Conservation (phyloP, 2,113 vertebrate genomes). For the Peromyscus leucopus region DNA sequence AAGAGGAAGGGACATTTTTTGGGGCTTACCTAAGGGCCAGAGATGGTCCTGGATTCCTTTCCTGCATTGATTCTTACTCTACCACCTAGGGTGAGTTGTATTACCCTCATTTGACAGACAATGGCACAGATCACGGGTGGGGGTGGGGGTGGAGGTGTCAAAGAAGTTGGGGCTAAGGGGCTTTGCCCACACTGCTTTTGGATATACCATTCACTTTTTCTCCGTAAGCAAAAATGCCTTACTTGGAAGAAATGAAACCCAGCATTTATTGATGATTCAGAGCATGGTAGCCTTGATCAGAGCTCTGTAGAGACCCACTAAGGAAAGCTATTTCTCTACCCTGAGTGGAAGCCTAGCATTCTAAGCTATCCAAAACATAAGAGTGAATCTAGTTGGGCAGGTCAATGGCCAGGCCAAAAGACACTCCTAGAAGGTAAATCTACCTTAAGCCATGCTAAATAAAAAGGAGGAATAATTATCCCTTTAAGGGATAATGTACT, state of each 20-base stretch:
- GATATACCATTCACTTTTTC: background rate
- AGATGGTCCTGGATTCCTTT: background rate
- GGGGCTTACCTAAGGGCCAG: background rate
- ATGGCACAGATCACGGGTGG: background rate
- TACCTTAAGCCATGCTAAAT: background rate
- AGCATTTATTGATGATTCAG: background rate
- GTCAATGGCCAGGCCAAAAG: background rate
- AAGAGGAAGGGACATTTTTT: background rate
- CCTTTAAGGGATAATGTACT: no score
- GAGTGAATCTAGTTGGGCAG: background rate
- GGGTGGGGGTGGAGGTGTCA: background rate
- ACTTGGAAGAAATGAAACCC: background rate
- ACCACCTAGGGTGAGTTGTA: background rate
- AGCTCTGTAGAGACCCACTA: background rate
- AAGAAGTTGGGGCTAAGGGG: background rate
- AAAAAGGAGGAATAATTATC: background rate
- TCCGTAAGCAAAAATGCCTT: background rate
- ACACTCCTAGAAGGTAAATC: background rate
- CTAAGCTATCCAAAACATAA: background rate
- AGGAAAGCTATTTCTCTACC: background rate
- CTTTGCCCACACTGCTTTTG: background rate
- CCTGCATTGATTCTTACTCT: background rate
- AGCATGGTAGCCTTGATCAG: background rate
- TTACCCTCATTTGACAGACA: constrained; percentile 2
- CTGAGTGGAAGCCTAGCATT: background rate